A percentile compares a stretch with the other conserved stretches of the same genome.
These are phyloP conservation scores for Malaclemys terrapin DNA, from an alignment of 2,113 vertebrate genomes.

Conservation along the genomic window DNA sequence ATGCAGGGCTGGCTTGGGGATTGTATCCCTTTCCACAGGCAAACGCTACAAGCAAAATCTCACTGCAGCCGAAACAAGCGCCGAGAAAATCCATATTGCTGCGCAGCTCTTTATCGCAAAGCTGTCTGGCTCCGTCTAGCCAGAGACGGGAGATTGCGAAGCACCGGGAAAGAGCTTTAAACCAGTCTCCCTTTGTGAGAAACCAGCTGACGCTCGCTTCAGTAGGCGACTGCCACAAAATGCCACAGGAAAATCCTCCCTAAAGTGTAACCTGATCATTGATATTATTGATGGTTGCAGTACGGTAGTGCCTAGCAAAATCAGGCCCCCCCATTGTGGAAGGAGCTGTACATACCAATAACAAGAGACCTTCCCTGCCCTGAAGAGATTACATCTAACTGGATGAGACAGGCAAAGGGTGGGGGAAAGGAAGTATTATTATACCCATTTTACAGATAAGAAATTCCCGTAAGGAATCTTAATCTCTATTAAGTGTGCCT, in stretches of 20 bases:
- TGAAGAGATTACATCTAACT: neutral
- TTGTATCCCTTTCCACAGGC: neutral
- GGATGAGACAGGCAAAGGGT: neutral
- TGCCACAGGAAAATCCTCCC: neutral
- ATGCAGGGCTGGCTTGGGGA: neutral
- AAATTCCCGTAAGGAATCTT: neutral
- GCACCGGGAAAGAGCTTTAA: neutral
- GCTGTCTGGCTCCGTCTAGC: slow-evolving; percentile 28
- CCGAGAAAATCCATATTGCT: slow-evolving; percentile 39
- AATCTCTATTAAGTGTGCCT: neutral
- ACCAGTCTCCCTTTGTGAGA: neutral
- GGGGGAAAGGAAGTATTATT: neutral
- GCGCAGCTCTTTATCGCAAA: slow-evolving; percentile 28
- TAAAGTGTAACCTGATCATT: neutral
- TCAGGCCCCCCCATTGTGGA: neutral
- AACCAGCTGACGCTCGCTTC: neutral
- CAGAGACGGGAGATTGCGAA: slow-evolving; percentile 28
- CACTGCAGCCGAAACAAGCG: neutral
- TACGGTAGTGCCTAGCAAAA: neutral
- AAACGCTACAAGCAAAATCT: slow-evolving; percentile 4
- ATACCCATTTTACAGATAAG: neutral
- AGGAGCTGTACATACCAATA: neutral
- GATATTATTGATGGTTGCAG: neutral
- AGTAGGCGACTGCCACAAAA: neutral
- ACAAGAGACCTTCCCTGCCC: neutral